Evolutionary conservation across 2,113 vertebrate species (phyloP).

Genomic region (Hemibagrus wyckioides): DNA sequence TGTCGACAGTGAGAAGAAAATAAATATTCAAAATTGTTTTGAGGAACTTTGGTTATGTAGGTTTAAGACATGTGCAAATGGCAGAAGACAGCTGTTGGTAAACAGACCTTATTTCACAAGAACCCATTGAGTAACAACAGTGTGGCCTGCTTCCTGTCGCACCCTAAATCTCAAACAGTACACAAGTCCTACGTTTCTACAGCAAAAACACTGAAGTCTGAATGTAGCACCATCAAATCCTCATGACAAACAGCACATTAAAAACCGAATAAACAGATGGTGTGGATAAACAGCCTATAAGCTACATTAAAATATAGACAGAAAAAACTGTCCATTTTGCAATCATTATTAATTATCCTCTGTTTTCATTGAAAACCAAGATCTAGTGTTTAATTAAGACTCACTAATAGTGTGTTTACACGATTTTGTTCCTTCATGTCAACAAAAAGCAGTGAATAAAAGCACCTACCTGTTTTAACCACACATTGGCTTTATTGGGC

Average conservation of each 20-base stretch:
- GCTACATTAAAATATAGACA: neutral
- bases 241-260: neutral
- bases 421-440: too few species aligned
- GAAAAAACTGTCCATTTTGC: neutral
- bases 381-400: too few species aligned
- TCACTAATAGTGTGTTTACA: too few species aligned
- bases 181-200: neutral
- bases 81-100: constrained; percentile 46
- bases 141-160: constrained; percentile 42
- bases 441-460: neutral
- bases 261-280: neutral
- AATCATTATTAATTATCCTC: too few species aligned
- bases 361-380: too few species aligned
- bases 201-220: neutral
- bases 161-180: constrained; percentile 20
- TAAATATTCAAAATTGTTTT: neutral
- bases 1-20: neutral
- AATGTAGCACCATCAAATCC: neutral
- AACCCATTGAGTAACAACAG: constrained; percentile 50
- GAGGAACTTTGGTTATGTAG: neutral
- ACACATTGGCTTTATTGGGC: constrained; percentile 66
- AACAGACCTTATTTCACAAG: constrained; percentile 53
- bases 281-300: too few species aligned
- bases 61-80: neutral
- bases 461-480: constrained; percentile 76